Conservation (phyloP, 2,113 vertebrate species). For the Solenodon paradoxus region DNA sequence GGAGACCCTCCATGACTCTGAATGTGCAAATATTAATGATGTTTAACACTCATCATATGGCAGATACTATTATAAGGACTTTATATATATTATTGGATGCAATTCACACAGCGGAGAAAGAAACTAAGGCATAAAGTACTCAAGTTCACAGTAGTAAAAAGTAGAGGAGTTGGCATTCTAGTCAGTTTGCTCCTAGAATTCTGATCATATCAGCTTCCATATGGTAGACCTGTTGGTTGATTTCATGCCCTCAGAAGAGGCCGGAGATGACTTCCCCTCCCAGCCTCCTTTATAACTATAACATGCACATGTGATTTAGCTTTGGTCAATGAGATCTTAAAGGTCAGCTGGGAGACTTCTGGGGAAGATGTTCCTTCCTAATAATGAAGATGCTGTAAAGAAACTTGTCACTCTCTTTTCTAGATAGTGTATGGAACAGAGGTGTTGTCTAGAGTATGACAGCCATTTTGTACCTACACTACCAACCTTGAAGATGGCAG, state of each 20-base stretch:
- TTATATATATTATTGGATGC: background rate
- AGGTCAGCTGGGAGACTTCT: background rate
- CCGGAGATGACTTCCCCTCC: background rate
- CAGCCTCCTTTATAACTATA: background rate
- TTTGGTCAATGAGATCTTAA: background rate
- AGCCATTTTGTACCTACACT: background rate
- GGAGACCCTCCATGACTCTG: background rate
- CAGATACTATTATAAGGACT: background rate
- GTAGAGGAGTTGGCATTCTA: background rate
- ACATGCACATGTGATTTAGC: background rate
- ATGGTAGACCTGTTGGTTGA: background rate
- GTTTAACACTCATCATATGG: background rate
- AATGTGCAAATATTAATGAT: background rate
- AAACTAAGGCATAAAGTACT: background rate
- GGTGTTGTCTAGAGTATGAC: background rate
- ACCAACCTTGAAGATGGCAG: background rate
- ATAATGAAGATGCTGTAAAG: background rate
- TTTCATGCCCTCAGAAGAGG: too few relatives aligned
- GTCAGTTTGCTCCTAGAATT: background rate
- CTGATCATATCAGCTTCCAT: background rate
- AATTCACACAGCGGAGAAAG: background rate
- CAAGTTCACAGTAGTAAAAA: background rate
- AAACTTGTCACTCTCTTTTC: background rate
- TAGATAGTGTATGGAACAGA: background rate
- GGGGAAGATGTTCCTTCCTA: background rate